phyloP scores from a whole-genome alignment of 2,113 vertebrate species.

The Oostethus manadensis region DNA sequence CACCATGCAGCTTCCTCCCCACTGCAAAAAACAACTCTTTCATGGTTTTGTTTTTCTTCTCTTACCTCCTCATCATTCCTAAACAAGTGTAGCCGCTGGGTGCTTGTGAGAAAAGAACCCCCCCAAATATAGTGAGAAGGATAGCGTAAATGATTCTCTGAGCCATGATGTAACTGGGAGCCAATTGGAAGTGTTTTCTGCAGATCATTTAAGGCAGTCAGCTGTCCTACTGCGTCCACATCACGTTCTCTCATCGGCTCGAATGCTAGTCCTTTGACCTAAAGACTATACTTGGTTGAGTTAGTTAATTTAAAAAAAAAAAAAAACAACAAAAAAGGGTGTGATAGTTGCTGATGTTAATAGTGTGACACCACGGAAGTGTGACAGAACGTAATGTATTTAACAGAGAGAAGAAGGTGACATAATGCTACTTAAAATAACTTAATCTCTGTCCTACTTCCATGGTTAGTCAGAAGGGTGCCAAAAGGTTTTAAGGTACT shows the following conservation, averaged over 20 bases:
- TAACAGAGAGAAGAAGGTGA: not conserved
- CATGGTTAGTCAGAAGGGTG: too few relatives aligned
- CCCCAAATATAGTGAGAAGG: conserved; percentile 18
- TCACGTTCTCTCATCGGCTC: conserved; percentile 25
- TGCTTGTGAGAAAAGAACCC: conserved; percentile 14
- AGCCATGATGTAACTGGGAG: conserved; percentile 75
- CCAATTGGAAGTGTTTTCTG: conserved; percentile 61
- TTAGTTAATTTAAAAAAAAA: too few relatives aligned
- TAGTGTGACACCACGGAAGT: not conserved
- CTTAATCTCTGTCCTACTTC: too few relatives aligned
- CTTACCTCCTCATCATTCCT: conserved; percentile 24
- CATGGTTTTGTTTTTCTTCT: conserved; percentile 21
- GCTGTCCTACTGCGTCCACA: conserved; percentile 67
- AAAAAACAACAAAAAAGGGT: not conserved
- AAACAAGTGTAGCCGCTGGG: conserved; percentile 34
- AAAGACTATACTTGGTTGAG: too few relatives aligned
- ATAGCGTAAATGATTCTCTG: conserved; percentile 36
- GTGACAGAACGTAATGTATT: conserved; percentile 2
- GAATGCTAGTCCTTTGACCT: conserved; percentile 6
- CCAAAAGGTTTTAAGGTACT: too few relatives aligned
- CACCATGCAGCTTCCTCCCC: conserved; percentile 15
- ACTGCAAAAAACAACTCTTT: conserved; percentile 5
- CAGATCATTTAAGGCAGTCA: conserved; percentile 60
- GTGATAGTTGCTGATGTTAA: conserved; percentile 1
- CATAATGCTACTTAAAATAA: not conserved